These are phyloP conservation scores for Pituophis catenifer DNA, from an alignment of 2,113 vertebrate species.

Conservation along the genomic window DNA sequence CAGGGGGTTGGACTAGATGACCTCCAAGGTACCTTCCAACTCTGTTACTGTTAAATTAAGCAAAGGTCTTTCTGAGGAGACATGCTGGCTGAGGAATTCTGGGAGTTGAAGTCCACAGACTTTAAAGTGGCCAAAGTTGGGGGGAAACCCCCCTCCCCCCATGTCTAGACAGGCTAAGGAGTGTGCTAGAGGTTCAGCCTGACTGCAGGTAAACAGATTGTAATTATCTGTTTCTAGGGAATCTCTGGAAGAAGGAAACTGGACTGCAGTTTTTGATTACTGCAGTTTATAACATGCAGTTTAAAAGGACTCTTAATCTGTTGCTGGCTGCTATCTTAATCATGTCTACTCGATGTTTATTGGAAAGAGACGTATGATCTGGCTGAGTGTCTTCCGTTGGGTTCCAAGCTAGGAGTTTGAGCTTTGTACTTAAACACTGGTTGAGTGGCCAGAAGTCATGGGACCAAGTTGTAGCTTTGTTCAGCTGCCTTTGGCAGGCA, in stretches of 20 bases:
- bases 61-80: not conserved
- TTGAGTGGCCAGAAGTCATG: not conserved
- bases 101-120: not conserved
- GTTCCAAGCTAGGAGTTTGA: not conserved
- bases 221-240: not conserved
- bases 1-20: no score
- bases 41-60: no score
- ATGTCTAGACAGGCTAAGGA: not conserved
- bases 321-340: not conserved
- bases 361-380: not conserved
- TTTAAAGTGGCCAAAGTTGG: not conserved
- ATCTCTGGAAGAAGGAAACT: not conserved
- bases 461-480: not conserved
- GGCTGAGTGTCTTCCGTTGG: not conserved
- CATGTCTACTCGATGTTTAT: not conserved
- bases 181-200: not conserved
- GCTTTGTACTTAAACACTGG: conserved; percentile 11
- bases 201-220: not conserved
- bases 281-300: not conserved
- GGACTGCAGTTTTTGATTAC: not conserved
- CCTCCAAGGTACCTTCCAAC: no score
- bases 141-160: rapidly evolving
- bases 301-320: not conserved
- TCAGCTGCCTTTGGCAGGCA: not conserved
- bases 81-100: not conserved